Percentiles rank a stretch among this genome's conserved stretches.
phyloP scores from a whole-genome alignment of 2,797 vertebrate species.

The Hoplostethus atlanticus region DNA sequence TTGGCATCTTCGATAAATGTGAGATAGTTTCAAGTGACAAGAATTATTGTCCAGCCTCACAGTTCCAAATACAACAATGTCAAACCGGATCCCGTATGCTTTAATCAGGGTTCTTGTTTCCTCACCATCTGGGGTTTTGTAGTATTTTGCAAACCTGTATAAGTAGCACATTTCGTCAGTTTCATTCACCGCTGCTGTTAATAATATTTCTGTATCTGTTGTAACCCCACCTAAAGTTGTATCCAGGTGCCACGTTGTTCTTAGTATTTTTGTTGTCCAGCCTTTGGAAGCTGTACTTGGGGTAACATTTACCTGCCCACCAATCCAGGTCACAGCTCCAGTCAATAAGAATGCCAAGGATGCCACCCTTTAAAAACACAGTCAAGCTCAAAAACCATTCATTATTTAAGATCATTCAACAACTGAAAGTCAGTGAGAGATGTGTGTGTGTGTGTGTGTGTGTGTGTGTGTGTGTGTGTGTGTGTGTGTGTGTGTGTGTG shows the following conservation, averaged over 20 bases:
- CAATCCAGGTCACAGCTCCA: constrained; percentile 93
- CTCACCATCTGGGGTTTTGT: constrained; percentile 67
- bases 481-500: too few relatives aligned
- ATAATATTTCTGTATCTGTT: background rate
- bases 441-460: too few relatives aligned
- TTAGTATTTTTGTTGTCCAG: constrained; percentile 85
- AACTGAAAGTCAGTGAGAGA: too few relatives aligned
- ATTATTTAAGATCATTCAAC: background rate
- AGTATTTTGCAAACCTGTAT: constrained; percentile 92
- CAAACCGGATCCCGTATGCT: constrained; percentile 93
- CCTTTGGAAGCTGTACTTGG: constrained; percentile 90
- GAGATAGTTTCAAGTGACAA: background rate
- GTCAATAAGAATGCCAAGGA: constrained; percentile 90
- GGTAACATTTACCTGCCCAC: constrained; percentile 82
- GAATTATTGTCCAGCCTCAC: constrained; percentile 70
- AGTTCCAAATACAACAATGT: constrained; percentile 92
- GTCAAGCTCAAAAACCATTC: background rate
- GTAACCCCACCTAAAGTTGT: constrained; percentile 90
- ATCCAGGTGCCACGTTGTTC: constrained; percentile 89
- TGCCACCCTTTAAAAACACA: constrained; percentile 85
- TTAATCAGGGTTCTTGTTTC: constrained; percentile 89
- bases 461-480: too few relatives aligned
- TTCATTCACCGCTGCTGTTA: background rate
- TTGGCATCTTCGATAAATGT: background rate
- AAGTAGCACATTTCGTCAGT: constrained; percentile 3